These are phyloP conservation scores for Cephalotes varians DNA, from an alignment of 2,888 invertebrate genomes.

Conservation along the genomic window DNA sequence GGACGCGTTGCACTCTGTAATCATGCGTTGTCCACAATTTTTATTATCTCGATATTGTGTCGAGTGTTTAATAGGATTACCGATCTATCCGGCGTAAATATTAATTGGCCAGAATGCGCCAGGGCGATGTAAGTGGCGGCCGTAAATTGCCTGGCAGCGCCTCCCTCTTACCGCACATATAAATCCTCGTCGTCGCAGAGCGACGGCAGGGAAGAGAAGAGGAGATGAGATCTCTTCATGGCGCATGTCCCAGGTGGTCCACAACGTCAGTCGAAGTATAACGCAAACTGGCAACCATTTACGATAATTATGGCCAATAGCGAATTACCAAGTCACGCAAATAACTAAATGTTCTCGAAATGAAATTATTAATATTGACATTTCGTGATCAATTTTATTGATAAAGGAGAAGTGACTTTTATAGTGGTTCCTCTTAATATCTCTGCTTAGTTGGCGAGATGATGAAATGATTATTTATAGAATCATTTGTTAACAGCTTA, in stretches of 20 bases:
- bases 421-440: too few species aligned
- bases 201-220: not conserved
- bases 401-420: too few species aligned
- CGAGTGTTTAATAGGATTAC: constrained; percentile 72
- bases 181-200: constrained; percentile 62
- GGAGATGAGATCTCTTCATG: constrained; percentile 46
- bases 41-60: constrained; percentile 72
- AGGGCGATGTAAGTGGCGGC: constrained; percentile 67
- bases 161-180: constrained; percentile 61
- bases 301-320: constrained; percentile 20
- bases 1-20: constrained; percentile 63
- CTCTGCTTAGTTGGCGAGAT: too few species aligned
- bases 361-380: constrained; percentile 31
- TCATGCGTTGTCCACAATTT: constrained; percentile 69
- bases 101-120: constrained; percentile 69
- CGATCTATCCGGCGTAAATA: constrained; percentile 74
- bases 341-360: not conserved
- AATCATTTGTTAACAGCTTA: too few species aligned
- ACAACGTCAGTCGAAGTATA: constrained; percentile 12
- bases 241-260: constrained; percentile 70
- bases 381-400: constrained; percentile 35
- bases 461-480: too few species aligned
- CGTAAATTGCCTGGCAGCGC: constrained; percentile 67
- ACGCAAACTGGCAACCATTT: constrained; percentile 4
- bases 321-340: constrained; percentile 12